phyloP scores from a whole-genome alignment of 2,797 vertebrate genomes.

The Acrocephalus scirpaceus region DNA sequence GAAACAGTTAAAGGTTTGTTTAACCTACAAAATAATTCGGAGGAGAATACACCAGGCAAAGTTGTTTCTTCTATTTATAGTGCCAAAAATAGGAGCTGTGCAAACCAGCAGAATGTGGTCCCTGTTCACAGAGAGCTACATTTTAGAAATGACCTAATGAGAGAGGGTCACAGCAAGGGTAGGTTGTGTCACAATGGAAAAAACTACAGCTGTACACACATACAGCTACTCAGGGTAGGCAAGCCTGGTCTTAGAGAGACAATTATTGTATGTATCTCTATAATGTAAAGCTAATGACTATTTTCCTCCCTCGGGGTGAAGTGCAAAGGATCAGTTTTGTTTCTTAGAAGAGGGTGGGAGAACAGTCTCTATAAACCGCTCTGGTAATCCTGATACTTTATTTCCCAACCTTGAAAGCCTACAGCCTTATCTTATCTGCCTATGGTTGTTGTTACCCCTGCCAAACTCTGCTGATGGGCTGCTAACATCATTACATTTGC shows the following conservation, averaged over 20 bases:
- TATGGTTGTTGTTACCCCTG: not conserved
- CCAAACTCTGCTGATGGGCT: not conserved
- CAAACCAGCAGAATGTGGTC: not conserved
- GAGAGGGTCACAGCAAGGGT: not conserved
- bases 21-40: slow-evolving; percentile 11
- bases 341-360: slow-evolving; percentile 21
- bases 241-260: not conserved
- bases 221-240: not conserved
- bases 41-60: not conserved
- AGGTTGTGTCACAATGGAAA: not conserved
- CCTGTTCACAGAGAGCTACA: not conserved
- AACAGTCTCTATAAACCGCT: not conserved
- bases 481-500: not conserved
- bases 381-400: slow-evolving; percentile 34
- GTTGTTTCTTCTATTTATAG: not conserved
- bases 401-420: slow-evolving; percentile 31
- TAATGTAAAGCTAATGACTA: slow-evolving; percentile 8
- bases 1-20: slow-evolving; percentile 56
- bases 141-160: not conserved
- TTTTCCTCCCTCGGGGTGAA: slow-evolving; percentile 11
- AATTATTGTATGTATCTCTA: not conserved
- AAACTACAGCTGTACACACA: not conserved
- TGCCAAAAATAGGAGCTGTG: not conserved
- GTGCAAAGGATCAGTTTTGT: not conserved
- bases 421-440: slow-evolving; percentile 37